phyloP scores from a whole-genome alignment of 1,140 invertebrate genomes.

The Acromyrmex echinatior region DNA sequence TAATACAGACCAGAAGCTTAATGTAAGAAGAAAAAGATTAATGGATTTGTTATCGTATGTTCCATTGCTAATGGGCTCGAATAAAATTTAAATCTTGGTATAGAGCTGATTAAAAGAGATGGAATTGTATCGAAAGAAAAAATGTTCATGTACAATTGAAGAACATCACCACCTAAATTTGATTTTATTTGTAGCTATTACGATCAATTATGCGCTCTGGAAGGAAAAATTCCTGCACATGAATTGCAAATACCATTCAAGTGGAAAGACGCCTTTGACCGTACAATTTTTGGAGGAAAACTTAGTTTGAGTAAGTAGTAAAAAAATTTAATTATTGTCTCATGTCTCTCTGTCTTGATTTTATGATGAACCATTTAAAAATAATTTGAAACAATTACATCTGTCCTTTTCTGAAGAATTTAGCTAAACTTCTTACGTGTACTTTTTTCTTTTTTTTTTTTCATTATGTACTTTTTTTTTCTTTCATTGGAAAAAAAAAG shows the following conservation, averaged over 20 bases:
- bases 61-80: neutral
- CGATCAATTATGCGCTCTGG: constrained; percentile 94
- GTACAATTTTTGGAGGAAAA: constrained; percentile 96
- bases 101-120: neutral
- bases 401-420: too few relatives aligned
- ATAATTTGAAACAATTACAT: neutral
- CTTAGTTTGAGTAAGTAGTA: constrained; percentile 95
- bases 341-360: neutral
- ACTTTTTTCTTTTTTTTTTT: too few relatives aligned
- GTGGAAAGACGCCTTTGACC: constrained; percentile 99
- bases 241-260: constrained; percentile 98
- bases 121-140: constrained; percentile 5
- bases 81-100: neutral
- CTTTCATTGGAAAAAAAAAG: too few relatives aligned
- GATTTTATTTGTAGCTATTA: constrained; percentile 40
- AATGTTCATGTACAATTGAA: neutral
- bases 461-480: too few relatives aligned
- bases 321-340: constrained; percentile 1
- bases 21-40: too few relatives aligned
- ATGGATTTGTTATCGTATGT: neutral
- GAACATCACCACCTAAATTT: neutral
- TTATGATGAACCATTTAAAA: neutral
- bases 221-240: constrained; percentile 96
- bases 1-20: too few relatives aligned
- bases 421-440: too few relatives aligned